phyloP scores from a whole-genome alignment of 2,797 vertebrate genomes.

The Phylloscopus collybita region DNA sequence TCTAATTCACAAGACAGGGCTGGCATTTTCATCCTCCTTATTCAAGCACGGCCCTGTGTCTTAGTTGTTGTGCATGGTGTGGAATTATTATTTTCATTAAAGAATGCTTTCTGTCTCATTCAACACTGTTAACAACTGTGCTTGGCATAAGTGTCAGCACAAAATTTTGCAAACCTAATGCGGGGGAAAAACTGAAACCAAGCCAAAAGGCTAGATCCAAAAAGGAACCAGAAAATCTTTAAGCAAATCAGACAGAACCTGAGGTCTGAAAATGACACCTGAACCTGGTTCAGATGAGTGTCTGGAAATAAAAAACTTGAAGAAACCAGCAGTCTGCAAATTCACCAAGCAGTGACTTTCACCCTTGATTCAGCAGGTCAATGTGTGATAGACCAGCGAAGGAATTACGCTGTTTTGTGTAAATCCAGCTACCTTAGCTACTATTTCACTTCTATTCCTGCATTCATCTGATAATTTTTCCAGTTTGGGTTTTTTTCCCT shows the following conservation, averaged over 20 bases:
- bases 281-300: not conserved
- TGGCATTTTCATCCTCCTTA: not conserved
- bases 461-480: not conserved
- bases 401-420: not conserved
- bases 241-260: not conserved
- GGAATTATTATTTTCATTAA: constrained; percentile 4
- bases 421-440: not conserved
- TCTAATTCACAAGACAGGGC: not conserved
- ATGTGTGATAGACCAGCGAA: not conserved
- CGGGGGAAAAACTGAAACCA: not conserved
- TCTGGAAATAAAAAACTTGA: not conserved
- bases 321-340: not conserved
- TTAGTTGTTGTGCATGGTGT: not conserved
- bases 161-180: not conserved
- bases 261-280: not conserved
- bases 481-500: not conserved
- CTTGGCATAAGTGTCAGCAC: not conserved
- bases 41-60: not conserved
- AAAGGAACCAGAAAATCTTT: not conserved
- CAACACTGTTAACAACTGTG: not conserved
- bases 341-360: not conserved
- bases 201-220: not conserved
- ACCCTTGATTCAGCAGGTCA: not conserved
- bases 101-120: not conserved
- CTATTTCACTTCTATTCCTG: not conserved